Percentiles rank a stretch among this genome's conserved stretches.
These are phyloP conservation scores for Takifugu ocellatus DNA, from an alignment of 2,797 vertebrate genomes.

Conservation along the genomic window DNA sequence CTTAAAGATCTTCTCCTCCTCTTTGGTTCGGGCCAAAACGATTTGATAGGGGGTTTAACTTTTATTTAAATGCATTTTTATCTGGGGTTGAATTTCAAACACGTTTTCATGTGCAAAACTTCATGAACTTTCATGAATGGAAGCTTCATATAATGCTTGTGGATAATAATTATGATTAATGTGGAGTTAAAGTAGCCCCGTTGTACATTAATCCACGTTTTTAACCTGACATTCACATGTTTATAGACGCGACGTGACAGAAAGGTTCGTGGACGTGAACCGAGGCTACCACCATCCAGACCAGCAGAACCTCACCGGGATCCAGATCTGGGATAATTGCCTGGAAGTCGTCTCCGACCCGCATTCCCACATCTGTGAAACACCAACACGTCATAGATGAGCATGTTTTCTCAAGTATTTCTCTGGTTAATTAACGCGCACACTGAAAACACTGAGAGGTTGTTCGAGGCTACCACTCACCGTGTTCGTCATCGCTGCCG, in stretches of 20 bases:
- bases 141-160: too few species aligned
- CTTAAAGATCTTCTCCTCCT: too few species aligned
- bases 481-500: slow-evolving; percentile 95
- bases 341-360: slow-evolving; percentile 93
- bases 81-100: too few species aligned
- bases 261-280: background rate
- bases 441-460: background rate
- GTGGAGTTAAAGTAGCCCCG: slow-evolving; percentile 10
- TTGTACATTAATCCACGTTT: background rate
- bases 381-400: background rate
- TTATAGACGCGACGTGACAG: background rate
- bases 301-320: slow-evolving; percentile 77
- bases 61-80: too few species aligned
- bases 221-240: too few species aligned
- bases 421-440: background rate
- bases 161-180: background rate
- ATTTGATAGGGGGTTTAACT: too few species aligned
- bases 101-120: too few species aligned
- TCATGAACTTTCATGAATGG: too few species aligned
- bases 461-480: slow-evolving; percentile 83
- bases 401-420: background rate
- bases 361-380: slow-evolving; percentile 94
- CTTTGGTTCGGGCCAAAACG: too few species aligned
- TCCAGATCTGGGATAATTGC: slow-evolving; percentile 92
- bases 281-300: slow-evolving; percentile 55